Evolutionary conservation across 2,113 vertebrate species (phyloP).

Genomic region (Maylandia zebra): DNA sequence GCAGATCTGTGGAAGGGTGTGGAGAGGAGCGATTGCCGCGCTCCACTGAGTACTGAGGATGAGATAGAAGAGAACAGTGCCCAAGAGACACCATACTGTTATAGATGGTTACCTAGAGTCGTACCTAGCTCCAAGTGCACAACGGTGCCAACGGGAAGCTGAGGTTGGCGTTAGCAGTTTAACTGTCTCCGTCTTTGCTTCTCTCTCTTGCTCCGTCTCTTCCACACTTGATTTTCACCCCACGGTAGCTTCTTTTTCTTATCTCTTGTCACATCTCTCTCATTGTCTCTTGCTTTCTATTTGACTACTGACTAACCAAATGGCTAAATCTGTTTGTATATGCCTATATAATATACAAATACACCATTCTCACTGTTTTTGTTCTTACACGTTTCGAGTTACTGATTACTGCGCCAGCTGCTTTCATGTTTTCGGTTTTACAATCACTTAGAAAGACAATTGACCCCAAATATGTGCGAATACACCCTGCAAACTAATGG

Average conservation of each 20-base stretch:
- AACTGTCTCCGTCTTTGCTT: not conserved
- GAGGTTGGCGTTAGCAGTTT: slow-evolving; percentile 4
- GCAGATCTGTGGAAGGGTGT: slow-evolving; percentile 55
- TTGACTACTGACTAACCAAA: not conserved
- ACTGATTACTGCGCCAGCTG: slow-evolving; percentile 22
- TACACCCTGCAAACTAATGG: not conserved
- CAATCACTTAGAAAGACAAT: slow-evolving; percentile 26
- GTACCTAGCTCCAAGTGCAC: slow-evolving; percentile 2
- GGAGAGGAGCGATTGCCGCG: slow-evolving; percentile 53
- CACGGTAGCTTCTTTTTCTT: not conserved
- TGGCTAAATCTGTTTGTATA: not conserved
- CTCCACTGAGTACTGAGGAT: slow-evolving; percentile 46
- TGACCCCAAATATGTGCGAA: slow-evolving; percentile 22
- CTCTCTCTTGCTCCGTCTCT: not conserved
- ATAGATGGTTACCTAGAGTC: slow-evolving; percentile 26
- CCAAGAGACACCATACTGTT: slow-evolving; percentile 30
- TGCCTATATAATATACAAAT: not conserved
- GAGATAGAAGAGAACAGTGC: slow-evolving; percentile 38
- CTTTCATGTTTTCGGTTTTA: slow-evolving; percentile 30
- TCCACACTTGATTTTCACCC: not conserved
- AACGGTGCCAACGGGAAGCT: slow-evolving; percentile 4
- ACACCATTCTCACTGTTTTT: not conserved
- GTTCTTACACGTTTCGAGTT: not conserved
- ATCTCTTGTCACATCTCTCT: not conserved
- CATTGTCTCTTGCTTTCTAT: not conserved